phyloP scores from a whole-genome alignment of 2,888 invertebrate genomes.

The Stenodema calcarata region DNA sequence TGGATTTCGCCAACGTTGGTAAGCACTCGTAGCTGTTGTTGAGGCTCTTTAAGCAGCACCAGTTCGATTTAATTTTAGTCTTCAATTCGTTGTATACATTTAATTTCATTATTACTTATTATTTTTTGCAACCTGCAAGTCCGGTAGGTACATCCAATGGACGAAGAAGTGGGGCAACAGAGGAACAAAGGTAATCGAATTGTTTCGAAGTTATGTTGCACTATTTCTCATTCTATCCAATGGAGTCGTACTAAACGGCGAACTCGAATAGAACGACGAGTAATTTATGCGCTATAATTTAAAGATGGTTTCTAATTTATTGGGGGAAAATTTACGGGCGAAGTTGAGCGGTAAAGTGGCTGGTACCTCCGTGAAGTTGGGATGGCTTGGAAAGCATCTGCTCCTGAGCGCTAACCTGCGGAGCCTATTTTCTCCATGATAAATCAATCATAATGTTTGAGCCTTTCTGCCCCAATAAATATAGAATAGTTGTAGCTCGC shows the following conservation, averaged over 20 bases:
- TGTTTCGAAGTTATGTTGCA: neutral
- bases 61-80: too few species aligned
- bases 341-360: constrained; percentile 4
- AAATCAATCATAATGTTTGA: constrained; percentile 36
- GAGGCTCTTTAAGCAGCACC: too few species aligned
- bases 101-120: too few species aligned
- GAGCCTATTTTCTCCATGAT: neutral
- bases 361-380: neutral
- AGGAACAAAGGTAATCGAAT: neutral
- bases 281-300: constrained; percentile 30
- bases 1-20: too few species aligned
- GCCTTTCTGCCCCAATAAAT: too few species aligned
- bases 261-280: neutral
- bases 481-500: too few species aligned
- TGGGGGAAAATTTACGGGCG: constrained; percentile 9
- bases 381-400: constrained; percentile 3
- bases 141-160: too few species aligned
- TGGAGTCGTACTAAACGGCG: neutral
- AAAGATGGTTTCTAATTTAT: constrained; percentile 37
- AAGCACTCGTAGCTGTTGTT: too few species aligned
- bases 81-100: too few species aligned
- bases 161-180: too few species aligned
- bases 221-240: neutral
- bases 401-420: neutral
- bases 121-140: too few species aligned